phyloP scores from a whole-genome alignment of 2,113 vertebrate species.

The Cinclus cinclus region DNA sequence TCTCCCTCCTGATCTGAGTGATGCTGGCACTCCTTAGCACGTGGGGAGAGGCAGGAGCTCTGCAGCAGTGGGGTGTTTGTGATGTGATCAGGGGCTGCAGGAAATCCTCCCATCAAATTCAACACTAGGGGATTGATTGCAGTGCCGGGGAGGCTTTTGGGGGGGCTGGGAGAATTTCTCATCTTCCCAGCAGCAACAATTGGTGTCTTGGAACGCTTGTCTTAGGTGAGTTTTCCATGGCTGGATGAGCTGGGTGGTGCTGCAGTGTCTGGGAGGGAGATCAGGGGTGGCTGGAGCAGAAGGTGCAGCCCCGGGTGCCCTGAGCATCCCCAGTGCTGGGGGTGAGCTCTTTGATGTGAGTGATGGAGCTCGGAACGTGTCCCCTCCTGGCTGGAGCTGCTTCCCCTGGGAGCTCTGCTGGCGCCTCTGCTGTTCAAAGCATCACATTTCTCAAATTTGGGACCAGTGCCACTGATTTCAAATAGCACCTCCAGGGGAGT shows the following conservation, averaged over 20 bases:
- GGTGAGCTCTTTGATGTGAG: not conserved
- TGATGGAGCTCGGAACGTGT: fast-evolving
- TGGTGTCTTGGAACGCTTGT: fast-evolving
- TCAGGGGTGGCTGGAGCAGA: not conserved
- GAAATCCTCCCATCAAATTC: fast-evolving
- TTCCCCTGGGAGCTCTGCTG: not conserved
- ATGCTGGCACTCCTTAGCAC: not conserved
- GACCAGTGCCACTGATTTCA: too few species aligned
- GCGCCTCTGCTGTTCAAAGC: not conserved
- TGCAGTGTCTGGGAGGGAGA: fast-evolving
- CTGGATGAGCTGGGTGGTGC: not conserved
- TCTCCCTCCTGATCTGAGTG: not conserved
- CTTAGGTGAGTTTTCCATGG: fast-evolving
- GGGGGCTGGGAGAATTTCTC: not conserved
- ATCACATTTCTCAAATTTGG: fast-evolving
- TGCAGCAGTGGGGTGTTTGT: not conserved
- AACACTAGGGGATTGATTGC: fast-evolving
- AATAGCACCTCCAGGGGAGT: not conserved
- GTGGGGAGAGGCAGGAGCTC: too few species aligned
- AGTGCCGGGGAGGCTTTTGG: not conserved
- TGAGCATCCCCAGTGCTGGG: not conserved
- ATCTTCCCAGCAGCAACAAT: fast-evolving
- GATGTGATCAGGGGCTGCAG: not conserved
- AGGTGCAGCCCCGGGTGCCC: not conserved
- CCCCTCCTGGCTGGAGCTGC: not conserved